Evolutionary conservation across 1,140 invertebrate genomes (phyloP).

Genomic region (Eupristina koningsbergeri): DNA sequence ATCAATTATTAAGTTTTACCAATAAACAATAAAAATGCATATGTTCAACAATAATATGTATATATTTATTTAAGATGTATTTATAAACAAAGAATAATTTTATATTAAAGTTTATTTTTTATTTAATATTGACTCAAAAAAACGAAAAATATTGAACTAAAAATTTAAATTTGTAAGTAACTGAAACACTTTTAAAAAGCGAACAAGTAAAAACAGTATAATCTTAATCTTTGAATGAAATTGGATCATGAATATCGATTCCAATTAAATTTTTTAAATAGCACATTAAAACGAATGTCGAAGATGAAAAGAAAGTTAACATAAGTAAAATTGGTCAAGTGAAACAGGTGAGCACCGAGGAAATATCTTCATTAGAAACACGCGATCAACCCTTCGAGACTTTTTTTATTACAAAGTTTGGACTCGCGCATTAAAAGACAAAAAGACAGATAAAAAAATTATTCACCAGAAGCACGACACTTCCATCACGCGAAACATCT

Average conservation of each 20-base stretch:
- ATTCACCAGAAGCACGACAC: slow-evolving; percentile 17
- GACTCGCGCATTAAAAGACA: not conserved
- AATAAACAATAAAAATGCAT: too few species aligned
- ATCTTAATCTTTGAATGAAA: not conserved
- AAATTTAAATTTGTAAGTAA: not conserved
- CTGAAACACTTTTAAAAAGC: not conserved
- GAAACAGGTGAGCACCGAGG: slow-evolving; percentile 15
- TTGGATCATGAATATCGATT: slow-evolving; percentile 21
- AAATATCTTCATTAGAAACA: not conserved
- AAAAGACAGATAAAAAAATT: not conserved
- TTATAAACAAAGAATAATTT: too few species aligned
- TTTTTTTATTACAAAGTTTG: not conserved
- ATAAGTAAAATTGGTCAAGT: not conserved
- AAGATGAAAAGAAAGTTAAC: not conserved
- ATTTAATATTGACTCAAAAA: not conserved
- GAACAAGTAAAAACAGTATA: not conserved
- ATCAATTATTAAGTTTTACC: too few species aligned
- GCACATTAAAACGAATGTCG: not conserved
- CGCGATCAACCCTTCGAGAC: not conserved
- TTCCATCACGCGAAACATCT: not conserved
- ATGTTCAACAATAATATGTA: too few species aligned
- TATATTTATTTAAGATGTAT: too few species aligned
- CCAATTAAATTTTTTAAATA: not conserved
- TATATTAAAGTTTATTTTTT: too few species aligned
- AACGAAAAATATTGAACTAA: not conserved